Evolutionary conservation across 2,888 invertebrate genomes (phyloP), one percentile per base, ranked within the genome.

Genomic region (Calameuta idolon): DNA sequence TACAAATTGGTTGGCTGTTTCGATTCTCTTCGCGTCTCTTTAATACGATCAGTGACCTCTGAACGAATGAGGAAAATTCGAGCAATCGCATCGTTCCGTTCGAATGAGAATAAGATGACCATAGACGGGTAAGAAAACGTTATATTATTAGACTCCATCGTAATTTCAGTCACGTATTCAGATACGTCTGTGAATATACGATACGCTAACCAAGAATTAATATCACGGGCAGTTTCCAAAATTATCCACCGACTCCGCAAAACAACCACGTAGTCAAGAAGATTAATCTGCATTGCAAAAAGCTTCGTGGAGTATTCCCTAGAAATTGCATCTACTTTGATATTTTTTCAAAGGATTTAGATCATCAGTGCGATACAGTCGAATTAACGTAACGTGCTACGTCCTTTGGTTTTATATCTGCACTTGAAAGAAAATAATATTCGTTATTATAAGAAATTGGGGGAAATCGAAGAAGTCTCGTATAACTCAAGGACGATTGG

Each of bases 91-190:
- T 40, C 76, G 81, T 85, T 82, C 79, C 9, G 79, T 77, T 83
- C 85, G 81, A 85, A 87, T 85, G 83, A 82, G 85, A 86, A 88
- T 86, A 82, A 83, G 79, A 77, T 81, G 77, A 77, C 80, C 83
- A 81, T 88, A 85, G 84, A 55, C 55, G 15, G 71, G 71, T 71
- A 71, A 71, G 55, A 85, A 83, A 77, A 76, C 77, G 79, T 84
- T 86, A 86, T 90, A 89, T 89, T 89, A 89, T 87, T 89, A 88
- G 88, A 81, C 82, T 85, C 76, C 34, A 83, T 90, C 83, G 85
- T 80, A 78, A 89, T 86, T 87, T 86, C 81, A 79, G 84, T 89
- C 89, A 89, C 89, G 90, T 89, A 85, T 77, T 76, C 34, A 69
- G 77, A 79, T 79, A 77, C 80, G 82, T 79, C 82, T 80, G 76